Percentiles rank a stretch among this genome's conserved stretches.
These are phyloP conservation scores for Drosophila macrospina DNA, from an alignment of 2,888 invertebrate species.

Conservation along the genomic window DNA sequence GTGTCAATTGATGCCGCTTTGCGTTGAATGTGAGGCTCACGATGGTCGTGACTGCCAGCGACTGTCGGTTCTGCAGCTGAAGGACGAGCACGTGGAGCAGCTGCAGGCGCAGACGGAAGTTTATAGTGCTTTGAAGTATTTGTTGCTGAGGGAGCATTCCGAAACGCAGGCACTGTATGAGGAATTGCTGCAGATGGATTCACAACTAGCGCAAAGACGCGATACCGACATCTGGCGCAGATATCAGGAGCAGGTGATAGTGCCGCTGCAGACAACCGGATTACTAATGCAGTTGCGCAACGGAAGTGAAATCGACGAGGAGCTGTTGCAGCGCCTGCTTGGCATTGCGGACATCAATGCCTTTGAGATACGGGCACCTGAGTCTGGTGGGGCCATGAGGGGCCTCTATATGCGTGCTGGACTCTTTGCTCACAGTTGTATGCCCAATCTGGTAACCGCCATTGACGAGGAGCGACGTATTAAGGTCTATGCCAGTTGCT, in stretches of 20 bases:
- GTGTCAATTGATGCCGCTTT: slow-evolving; percentile 87
- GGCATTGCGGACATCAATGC: slow-evolving; percentile 92
- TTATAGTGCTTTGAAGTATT: slow-evolving; percentile 85
- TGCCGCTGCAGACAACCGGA: slow-evolving; percentile 73
- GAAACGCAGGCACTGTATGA: slow-evolving; percentile 85
- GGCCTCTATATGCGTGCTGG: slow-evolving; percentile 91
- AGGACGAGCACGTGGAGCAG: slow-evolving; percentile 79
- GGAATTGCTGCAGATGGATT: slow-evolving; percentile 87
- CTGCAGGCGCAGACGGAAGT: slow-evolving; percentile 66
- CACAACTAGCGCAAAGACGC: slow-evolving; percentile 87
- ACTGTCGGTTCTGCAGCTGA: slow-evolving; percentile 84
- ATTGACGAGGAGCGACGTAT: slow-evolving; percentile 89
- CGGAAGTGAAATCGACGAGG: slow-evolving; percentile 83
- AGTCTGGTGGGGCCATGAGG: slow-evolving; percentile 85
- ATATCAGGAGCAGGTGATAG: slow-evolving; percentile 86
- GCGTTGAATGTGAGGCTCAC: slow-evolving; percentile 85
- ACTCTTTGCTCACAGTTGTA: slow-evolving; percentile 91
- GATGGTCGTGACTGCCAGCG: slow-evolving; percentile 86
- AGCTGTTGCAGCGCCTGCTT: slow-evolving; percentile 89
- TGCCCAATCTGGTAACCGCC: slow-evolving; percentile 90
- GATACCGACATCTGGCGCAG: slow-evolving; percentile 87
- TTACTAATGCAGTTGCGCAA: slow-evolving; percentile 62
- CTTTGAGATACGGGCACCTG: slow-evolving; percentile 89
- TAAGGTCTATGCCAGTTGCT: slow-evolving; percentile 88
- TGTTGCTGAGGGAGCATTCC: slow-evolving; percentile 85